Percentiles rank a stretch among this genome's conserved stretches.
Conservation (phyloP, 2,888 invertebrate species). For the Harmothoe impar region DNA sequence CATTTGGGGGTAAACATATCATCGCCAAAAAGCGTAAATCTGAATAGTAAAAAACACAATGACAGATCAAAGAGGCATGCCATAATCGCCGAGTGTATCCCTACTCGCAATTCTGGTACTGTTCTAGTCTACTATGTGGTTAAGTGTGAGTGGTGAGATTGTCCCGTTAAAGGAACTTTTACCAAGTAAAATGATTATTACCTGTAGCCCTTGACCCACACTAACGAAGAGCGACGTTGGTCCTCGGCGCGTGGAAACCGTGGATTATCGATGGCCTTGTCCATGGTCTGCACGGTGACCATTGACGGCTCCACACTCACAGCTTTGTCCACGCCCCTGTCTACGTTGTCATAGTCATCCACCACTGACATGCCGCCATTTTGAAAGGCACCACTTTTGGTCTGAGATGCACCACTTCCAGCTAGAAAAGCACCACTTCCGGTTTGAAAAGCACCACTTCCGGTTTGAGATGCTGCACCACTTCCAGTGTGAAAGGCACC, state of each 20-base stretch:
- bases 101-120: too few relatives aligned
- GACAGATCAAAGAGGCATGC: too few relatives aligned
- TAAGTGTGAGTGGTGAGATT: too few relatives aligned
- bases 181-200: background rate
- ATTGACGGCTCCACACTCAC: background rate
- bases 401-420: background rate
- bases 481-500: background rate
- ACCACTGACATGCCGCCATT: background rate
- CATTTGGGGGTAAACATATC: too few relatives aligned
- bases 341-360: constrained; percentile 53
- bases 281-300: background rate
- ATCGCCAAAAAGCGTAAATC: too few relatives aligned
- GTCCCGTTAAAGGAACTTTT: too few relatives aligned
- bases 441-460: background rate
- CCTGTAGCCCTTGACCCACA: constrained; percentile 59
- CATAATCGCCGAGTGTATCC: too few relatives aligned
- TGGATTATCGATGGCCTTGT: constrained; percentile 44
- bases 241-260: constrained; percentile 46
- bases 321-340: background rate
- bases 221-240: background rate
- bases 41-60: too few relatives aligned
- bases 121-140: too few relatives aligned
- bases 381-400: background rate
- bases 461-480: background rate
- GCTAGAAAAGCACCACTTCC: background rate